phyloP scores from a whole-genome alignment of 1,140 invertebrate genomes.

The Magallana ariakensis region DNA sequence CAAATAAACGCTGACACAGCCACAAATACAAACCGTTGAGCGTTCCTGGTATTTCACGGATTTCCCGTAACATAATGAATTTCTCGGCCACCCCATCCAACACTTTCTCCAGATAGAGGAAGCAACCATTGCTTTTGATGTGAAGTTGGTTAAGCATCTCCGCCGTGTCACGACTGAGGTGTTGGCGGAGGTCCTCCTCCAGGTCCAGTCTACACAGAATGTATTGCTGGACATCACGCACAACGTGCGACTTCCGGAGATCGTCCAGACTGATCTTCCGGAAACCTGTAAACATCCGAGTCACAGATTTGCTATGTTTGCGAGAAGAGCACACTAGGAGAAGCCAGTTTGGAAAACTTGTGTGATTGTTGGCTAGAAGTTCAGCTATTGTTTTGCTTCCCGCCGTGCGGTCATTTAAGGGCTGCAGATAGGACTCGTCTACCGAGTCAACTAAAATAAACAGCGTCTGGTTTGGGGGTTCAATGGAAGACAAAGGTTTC shows the following conservation, averaged over 20 bases:
- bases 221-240: slow-evolving; percentile 95
- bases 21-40: slow-evolving; percentile 96
- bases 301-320: slow-evolving; percentile 89
- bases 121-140: slow-evolving; percentile 97
- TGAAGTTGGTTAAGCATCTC: slow-evolving; percentile 96
- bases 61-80: slow-evolving; percentile 92
- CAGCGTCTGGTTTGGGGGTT: slow-evolving; percentile 88
- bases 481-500: slow-evolving; percentile 87
- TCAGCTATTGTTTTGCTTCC: slow-evolving; percentile 88
- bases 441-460: slow-evolving; percentile 95
- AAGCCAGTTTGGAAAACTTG: slow-evolving; percentile 96
- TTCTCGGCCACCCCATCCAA: slow-evolving; percentile 95
- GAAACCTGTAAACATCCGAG: slow-evolving; percentile 95
- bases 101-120: slow-evolving; percentile 92
- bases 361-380: slow-evolving; percentile 92
- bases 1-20: slow-evolving; percentile 94
- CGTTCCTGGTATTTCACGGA: slow-evolving; percentile 94
- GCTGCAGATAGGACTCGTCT: slow-evolving; percentile 85
- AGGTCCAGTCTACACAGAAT: slow-evolving; percentile 92
- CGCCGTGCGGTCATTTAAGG: slow-evolving; percentile 73
- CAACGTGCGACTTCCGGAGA: slow-evolving; percentile 89
- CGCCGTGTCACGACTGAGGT: slow-evolving; percentile 91
- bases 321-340: slow-evolving; percentile 93
- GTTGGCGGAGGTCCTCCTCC: slow-evolving; percentile 85
- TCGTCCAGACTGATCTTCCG: slow-evolving; percentile 94